These are phyloP conservation scores for Lagorchestes hirsutus DNA, from an alignment of 2,797 vertebrate genomes.

Conservation along the genomic window DNA sequence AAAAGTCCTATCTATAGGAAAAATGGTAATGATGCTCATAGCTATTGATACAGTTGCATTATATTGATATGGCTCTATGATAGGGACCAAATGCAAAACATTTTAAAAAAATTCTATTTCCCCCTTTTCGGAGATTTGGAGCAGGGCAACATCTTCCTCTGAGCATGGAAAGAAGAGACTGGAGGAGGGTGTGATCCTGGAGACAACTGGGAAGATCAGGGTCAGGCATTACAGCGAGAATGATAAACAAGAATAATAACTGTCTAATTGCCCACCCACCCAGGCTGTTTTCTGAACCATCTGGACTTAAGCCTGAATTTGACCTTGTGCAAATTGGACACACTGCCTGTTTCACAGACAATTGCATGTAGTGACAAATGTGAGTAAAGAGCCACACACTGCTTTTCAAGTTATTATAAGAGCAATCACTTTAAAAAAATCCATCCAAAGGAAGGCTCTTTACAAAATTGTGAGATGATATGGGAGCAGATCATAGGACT, in stretches of 20 bases:
- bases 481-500: too few species aligned
- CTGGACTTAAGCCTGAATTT: neutral
- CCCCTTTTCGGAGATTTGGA: neutral
- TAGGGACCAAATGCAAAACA: neutral
- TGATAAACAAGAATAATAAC: neutral
- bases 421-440: neutral
- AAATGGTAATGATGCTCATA: neutral
- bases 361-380: neutral
- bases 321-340: neutral
- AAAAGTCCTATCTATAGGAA: neutral
- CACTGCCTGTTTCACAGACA: neutral
- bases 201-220: neutral
- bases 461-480: too few species aligned
- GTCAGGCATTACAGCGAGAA: neutral
- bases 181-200: neutral
- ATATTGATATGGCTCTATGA: neutral
- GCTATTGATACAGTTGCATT: neutral
- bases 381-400: neutral
- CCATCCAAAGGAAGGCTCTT: too few species aligned
- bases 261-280: neutral
- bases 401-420: neutral
- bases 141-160: neutral
- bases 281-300: neutral
- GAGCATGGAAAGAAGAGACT: neutral
- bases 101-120: neutral